Evolutionary conservation across 2,888 invertebrate species (phyloP).

Genomic region (Hypomecis punctinalis): DNA sequence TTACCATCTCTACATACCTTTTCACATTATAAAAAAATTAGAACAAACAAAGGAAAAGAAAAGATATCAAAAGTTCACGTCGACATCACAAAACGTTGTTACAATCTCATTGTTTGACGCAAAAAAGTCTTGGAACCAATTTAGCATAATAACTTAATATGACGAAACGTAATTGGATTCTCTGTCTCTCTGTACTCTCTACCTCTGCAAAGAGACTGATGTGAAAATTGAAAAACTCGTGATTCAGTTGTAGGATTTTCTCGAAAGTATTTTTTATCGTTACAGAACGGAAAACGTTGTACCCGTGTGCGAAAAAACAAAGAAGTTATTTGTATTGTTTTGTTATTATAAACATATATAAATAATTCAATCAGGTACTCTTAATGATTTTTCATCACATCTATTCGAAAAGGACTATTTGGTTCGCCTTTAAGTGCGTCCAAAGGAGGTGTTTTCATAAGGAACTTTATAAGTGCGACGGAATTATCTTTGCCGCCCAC

Average conservation of each 20-base stretch:
- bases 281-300: no score
- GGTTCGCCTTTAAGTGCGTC: no score
- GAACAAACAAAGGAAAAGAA: slow-evolving; percentile 36
- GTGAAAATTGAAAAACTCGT: slow-evolving; percentile 41
- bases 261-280: slow-evolving; percentile 8
- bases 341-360: no score
- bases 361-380: no score
- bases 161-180: slow-evolving; percentile 75
- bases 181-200: slow-evolving; percentile 51
- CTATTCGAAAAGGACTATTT: no score
- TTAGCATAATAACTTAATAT: slow-evolving; percentile 80
- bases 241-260: slow-evolving; percentile 12
- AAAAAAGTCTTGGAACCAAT: slow-evolving; percentile 71
- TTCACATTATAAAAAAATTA: slow-evolving; percentile 23
- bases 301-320: no score
- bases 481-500: no score
- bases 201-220: slow-evolving; percentile 49
- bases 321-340: no score
- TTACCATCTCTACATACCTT: slow-evolving; percentile 19
- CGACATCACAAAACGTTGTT: slow-evolving; percentile 43
- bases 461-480: no score
- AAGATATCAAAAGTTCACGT: slow-evolving; percentile 44
- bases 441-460: no score
- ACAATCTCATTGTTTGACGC: slow-evolving; percentile 57
- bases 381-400: no score